Conservation (phyloP, 2,797 vertebrate genomes). For the Sebastes trivittatus region DNA sequence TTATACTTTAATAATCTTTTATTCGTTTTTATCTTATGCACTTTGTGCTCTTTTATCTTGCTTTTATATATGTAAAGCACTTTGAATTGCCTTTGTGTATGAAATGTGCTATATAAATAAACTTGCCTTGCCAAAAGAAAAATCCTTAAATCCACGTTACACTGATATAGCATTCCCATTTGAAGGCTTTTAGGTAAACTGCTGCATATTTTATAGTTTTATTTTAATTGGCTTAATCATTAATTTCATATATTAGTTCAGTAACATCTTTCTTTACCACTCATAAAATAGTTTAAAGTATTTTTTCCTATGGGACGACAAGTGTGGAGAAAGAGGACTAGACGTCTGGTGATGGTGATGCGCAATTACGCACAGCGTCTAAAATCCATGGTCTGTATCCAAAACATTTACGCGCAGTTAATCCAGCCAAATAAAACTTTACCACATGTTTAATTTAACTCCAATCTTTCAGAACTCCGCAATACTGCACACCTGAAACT, state of each 20-base stretch:
- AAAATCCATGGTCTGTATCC: neutral
- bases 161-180: neutral
- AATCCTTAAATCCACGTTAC: neutral
- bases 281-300: neutral
- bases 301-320: neutral
- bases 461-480: neutral
- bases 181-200: neutral
- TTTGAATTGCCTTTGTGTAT: no score
- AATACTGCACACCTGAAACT: slow-evolving; percentile 7
- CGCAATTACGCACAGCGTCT: slow-evolving; percentile 53
- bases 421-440: slow-evolving; percentile 33
- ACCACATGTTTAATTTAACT: neutral
- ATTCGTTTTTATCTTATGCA: no score
- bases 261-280: no score
- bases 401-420: neutral
- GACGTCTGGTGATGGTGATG: neutral
- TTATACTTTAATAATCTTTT: no score
- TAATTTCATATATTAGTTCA: neutral
- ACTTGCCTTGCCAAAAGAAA: neutral
- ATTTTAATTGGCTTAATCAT: neutral
- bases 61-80: no score
- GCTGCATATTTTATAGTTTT: neutral
- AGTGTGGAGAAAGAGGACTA: neutral
- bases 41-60: no score
- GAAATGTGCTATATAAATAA: no score